Evolutionary conservation across 2,113 vertebrate species (phyloP), one percentile per base, ranked within the genome.

Genomic region (Fulmarus glacialis): DNA sequence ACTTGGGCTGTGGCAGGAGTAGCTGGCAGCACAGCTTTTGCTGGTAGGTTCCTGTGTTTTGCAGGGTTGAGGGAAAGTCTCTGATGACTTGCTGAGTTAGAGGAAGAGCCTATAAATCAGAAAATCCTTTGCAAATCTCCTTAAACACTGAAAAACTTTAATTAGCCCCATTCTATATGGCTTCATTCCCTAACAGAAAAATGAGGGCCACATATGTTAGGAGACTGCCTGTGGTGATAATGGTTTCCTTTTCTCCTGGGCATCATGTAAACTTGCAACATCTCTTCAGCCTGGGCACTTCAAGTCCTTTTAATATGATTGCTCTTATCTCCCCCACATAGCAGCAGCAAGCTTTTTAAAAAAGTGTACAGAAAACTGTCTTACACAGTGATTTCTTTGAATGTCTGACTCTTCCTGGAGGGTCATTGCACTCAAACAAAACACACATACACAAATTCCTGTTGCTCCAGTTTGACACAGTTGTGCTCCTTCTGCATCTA

Each of bases 41-140:
- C 50, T 68, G 24, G 8, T 20, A 18, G 45, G 29, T 70, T 85
- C 52, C 40, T 6, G 9, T 8, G 15, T 26, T 83, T 63, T 67
- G 29, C 5, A 4, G 47, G 15, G 22, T 66, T 53, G 40, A 85
- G 43, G 19, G 24, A 10, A 94, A 91, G 45, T 58, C 52, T 47
- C 43, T 70, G 59, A 62, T 73, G 75, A 55, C 59, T 84, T 81
- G 63, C 52, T 86, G 45, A 80, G 47, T 42, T 81, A 82, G 42
- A 80, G 55, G 87, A 96, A 74, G 40, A 81, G 71, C 23, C 55
- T 59, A 59, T 66, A 86, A 83, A 62, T 80, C 50, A 92, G 71
- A 45, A 86, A 91, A 86, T 66, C 53, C 36, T 36, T 62, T 60
- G 30, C 18, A 95, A 95, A 89, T 71, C 42, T 82, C 50, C 55